Evolutionary conservation across 1,140 invertebrate species (phyloP), one percentile per base, ranked within the genome.

Genomic region (Littorina saxatilis): DNA sequence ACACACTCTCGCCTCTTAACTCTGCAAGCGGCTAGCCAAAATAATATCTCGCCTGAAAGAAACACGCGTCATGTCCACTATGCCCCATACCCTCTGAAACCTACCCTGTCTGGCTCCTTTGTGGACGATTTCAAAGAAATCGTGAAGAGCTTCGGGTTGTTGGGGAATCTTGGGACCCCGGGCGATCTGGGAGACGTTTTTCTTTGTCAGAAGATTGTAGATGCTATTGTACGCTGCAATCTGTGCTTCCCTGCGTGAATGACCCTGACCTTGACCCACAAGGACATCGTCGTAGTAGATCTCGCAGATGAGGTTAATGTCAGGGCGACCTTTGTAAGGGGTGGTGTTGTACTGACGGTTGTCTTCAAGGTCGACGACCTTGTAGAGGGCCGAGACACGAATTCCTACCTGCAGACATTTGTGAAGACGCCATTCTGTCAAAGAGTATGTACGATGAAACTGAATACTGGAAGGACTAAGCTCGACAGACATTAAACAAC

Each of bases 241-340:
- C 74, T 76, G 74, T 7, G 74, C 74, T 76, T 0, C 5, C 74
- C 74, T 20, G 50, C 72, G 27, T n/a, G n/a, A n/a, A n/a, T n/a
- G n/a, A n/a, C n/a, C n/a, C n/a, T n/a, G n/a, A n/a, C n/a, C n/a
- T n/a, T n/a, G n/a, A n/a, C n/a, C n/a, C n/a, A n/a, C n/a, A n/a
- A 27, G 35, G 9, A 72, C 40, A 9, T 37, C 68, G 27, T 72
- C 68, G 23, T 40, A 72, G 68, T 72, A 72, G 68, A 72, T 43
- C 68, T 72, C 68, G 35, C 68, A 72, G 37, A 72, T 72, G 68
- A 72, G 68, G 68, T 72, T 37, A 11, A 72, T 23, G 17, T 72
- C 68, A 20, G 40, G 68, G 35, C 40, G 27, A 20, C 35, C 37
- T n/a, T 43, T 72, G 37, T 43, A 39, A n/a, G 40, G 37, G 3